Conservation (phyloP, 1,140 invertebrate genomes). For the Nasonia longicornis region DNA sequence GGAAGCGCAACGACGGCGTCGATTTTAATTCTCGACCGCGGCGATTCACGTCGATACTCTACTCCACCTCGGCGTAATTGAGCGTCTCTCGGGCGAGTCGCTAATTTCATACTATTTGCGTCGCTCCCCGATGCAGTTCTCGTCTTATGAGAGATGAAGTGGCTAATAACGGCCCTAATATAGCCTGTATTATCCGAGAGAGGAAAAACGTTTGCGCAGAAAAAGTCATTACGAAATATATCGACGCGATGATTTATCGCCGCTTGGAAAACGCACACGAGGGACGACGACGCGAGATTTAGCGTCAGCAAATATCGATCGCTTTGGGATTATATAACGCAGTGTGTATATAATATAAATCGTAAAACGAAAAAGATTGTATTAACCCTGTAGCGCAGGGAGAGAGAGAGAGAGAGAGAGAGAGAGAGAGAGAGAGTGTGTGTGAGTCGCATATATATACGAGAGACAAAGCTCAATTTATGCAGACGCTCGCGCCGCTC, state of each 20-base stretch:
- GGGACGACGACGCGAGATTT: too few relatives aligned
- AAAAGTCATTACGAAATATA: not conserved
- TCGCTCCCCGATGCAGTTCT: too few relatives aligned
- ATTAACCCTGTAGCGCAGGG: not conserved
- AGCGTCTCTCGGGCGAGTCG: not conserved
- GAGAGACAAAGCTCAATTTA: conserved; percentile 7
- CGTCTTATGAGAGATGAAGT: not conserved
- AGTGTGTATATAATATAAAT: too few relatives aligned
- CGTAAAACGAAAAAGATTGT: not conserved
- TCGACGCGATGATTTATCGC: not conserved
- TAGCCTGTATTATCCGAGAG: too few relatives aligned
- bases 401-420: not conserved
- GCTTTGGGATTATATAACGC: too few relatives aligned
- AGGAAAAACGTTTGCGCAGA: not conserved
- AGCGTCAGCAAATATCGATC: too few relatives aligned
- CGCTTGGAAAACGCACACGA: not conserved
- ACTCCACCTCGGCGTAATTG: not conserved
- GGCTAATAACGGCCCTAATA: not conserved
- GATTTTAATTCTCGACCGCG: not conserved
- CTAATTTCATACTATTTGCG: not conserved
- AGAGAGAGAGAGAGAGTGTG: not conserved
- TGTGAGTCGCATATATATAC: not conserved
- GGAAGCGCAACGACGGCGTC: not conserved
- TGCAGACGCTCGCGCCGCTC: not conserved
- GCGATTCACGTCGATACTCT: not conserved